These are phyloP conservation scores for Platycheirus rosarum DNA, from an alignment of 2,888 invertebrate genomes.

Conservation along the genomic window DNA sequence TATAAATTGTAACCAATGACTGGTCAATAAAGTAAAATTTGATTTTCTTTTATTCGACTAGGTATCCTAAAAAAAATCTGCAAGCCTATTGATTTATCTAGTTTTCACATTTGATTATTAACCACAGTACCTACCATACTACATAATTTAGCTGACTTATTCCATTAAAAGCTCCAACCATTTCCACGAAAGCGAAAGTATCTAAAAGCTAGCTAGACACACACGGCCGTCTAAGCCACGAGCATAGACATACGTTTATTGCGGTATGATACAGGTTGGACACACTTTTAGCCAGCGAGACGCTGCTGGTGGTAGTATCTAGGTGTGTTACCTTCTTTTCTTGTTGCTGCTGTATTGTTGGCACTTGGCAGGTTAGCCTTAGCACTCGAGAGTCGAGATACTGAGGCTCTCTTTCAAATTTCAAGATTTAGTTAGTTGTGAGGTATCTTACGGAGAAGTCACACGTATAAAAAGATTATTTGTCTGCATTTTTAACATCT, in stretches of 20 bases:
- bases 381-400: conserved; percentile 50
- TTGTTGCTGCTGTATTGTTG: conserved; percentile 30
- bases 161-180: conserved; percentile 52
- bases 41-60: too few relatives aligned
- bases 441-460: conserved; percentile 63
- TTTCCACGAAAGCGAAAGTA: conserved; percentile 66
- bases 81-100: conserved; percentile 2
- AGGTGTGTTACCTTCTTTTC: conserved; percentile 65
- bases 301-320: conserved; percentile 52
- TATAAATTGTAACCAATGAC: too few relatives aligned
- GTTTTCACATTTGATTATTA: conserved; percentile 19
- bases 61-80: too few relatives aligned
- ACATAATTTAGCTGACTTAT: conserved; percentile 33
- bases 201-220: conserved; percentile 54
- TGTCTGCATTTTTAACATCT: conserved; percentile 15
- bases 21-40: too few relatives aligned
- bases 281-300: conserved; percentile 31
- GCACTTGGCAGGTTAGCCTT: conserved; percentile 8
- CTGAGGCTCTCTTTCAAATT: conserved; percentile 44
- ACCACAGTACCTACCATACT: conserved; percentile 10
- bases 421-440: conserved; percentile 65
- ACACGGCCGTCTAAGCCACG: conserved; percentile 21
- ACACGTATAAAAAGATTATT: conserved; percentile 32
- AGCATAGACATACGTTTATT: conserved; percentile 39
- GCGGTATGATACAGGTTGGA: conserved; percentile 58